Conservation (phyloP, 2,113 vertebrate species). For the Hemibagrus wyckioides region DNA sequence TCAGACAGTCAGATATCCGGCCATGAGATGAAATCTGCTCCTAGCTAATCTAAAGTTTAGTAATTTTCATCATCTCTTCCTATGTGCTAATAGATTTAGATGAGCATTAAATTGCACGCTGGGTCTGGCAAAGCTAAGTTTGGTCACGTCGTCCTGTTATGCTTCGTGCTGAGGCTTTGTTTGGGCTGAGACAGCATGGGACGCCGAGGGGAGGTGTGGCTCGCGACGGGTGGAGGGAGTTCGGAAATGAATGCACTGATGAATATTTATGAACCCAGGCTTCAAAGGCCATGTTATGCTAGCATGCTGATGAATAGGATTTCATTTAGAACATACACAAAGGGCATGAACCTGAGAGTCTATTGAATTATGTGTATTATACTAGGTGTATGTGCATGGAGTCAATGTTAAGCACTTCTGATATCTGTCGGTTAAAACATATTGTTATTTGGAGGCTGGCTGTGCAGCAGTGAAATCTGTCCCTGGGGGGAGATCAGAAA, state of each 20-base stretch:
- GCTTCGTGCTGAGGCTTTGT: constrained; percentile 37
- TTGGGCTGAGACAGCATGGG: constrained; percentile 8
- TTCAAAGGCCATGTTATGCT: constrained; percentile 25
- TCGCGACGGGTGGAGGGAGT: background rate
- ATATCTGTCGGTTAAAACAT: background rate
- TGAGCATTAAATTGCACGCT: background rate
- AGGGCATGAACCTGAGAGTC: background rate
- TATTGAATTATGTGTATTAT: background rate
- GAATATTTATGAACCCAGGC: constrained; percentile 48
- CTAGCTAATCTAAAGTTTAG: background rate
- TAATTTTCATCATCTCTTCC: background rate
- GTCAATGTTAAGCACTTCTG: background rate
- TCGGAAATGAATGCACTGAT: constrained; percentile 19
- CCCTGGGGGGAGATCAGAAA: background rate
- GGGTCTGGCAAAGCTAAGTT: constrained; percentile 19
- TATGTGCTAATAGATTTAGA: constrained; percentile 1
- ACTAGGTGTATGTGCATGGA: background rate
- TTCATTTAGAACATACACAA: background rate
- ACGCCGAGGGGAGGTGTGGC: background rate
- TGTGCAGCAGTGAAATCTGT: background rate
- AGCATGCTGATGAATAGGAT: background rate
- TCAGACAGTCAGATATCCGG: background rate
- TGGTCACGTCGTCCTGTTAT: background rate
- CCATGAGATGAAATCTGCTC: background rate
- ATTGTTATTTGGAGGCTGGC: background rate